Percentiles rank a stretch among this genome's conserved stretches.
phyloP scores from a whole-genome alignment of 2,888 invertebrate species.

The Troides aeacus region DNA sequence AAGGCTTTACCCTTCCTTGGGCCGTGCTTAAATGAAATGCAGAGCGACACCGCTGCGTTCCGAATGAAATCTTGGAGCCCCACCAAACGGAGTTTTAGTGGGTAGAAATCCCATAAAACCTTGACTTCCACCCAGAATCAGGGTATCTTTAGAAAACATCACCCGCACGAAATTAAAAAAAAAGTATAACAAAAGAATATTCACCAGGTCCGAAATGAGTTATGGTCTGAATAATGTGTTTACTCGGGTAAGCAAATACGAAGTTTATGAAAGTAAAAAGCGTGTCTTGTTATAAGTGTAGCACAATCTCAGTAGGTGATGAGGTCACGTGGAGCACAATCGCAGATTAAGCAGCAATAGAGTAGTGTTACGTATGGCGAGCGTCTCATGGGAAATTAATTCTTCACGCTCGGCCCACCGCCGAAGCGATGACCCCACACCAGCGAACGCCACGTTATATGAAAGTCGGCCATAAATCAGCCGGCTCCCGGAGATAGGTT shows the following conservation, averaged over 20 bases:
- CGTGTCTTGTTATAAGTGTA: constrained; percentile 12
- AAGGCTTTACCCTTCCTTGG: too few relatives aligned
- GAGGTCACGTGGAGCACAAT: constrained; percentile 49
- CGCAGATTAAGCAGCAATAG: constrained; percentile 44
- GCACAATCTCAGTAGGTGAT: constrained; percentile 27
- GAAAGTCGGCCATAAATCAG: constrained; percentile 32
- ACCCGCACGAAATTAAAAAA: too few relatives aligned
- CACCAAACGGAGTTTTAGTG: too few relatives aligned
- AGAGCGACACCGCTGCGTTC: too few relatives aligned
- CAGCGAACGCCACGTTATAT: constrained; percentile 25
- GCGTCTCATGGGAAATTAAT: constrained; percentile 40
- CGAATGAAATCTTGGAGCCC: too few relatives aligned
- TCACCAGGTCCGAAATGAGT: too few relatives aligned
- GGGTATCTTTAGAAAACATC: too few relatives aligned
- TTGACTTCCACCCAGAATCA: too few relatives aligned
- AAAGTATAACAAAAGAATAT: too few relatives aligned
- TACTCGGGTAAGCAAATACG: not conserved
- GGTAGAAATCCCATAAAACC: too few relatives aligned
- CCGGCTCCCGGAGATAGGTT: constrained; percentile 28
- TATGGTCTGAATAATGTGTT: not conserved
- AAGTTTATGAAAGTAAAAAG: constrained; percentile 10
- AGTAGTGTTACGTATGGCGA: constrained; percentile 32
- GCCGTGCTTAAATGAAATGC: too few relatives aligned
- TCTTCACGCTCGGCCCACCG: constrained; percentile 32
- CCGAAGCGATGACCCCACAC: constrained; percentile 30